Percentiles rank a stretch among this genome's conserved stretches.
Evolutionary conservation across 2,888 invertebrate genomes (phyloP).

Genomic region (Scrobipalpa costella): DNA sequence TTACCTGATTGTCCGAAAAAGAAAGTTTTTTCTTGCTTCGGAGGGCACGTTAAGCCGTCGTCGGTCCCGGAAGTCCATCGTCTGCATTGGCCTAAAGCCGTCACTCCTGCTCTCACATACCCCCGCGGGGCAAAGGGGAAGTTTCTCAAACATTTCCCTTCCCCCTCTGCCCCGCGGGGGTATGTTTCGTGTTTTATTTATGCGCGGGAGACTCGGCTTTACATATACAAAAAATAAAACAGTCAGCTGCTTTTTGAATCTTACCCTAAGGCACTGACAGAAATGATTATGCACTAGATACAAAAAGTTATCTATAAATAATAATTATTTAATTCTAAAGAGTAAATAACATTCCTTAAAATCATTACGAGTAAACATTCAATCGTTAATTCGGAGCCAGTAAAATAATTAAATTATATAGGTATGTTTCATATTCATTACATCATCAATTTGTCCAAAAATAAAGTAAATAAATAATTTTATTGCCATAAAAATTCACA

Average conservation of each 20-base stretch:
- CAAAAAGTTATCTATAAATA: slow-evolving; percentile 62
- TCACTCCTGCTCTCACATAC: too few relatives aligned
- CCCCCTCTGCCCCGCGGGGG: too few relatives aligned
- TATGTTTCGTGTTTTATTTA: too few relatives aligned
- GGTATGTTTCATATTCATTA: background rate
- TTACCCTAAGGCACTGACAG: slow-evolving; percentile 76
- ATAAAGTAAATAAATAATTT: slow-evolving; percentile 21
- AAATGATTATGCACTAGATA: slow-evolving; percentile 71
- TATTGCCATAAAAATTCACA: background rate
- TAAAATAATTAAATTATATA: slow-evolving; percentile 32
- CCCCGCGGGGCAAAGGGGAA: too few relatives aligned
- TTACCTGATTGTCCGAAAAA: too few relatives aligned
- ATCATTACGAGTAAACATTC: slow-evolving; percentile 58
- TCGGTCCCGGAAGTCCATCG: background rate
- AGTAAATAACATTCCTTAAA: slow-evolving; percentile 75
- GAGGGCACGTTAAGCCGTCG: too few relatives aligned
- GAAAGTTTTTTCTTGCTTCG: too few relatives aligned
- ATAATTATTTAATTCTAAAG: slow-evolving; percentile 57
- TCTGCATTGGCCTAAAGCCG: background rate
- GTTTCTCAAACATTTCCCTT: too few relatives aligned
- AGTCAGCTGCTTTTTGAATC: slow-evolving; percentile 61
- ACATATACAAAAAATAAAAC: slow-evolving; percentile 54
- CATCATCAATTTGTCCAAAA: background rate
- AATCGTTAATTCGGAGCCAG: slow-evolving; percentile 58
- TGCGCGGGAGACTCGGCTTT: too few relatives aligned